Evolutionary conservation across 23 tunicate species (phyloP), one percentile per base, ranked within the genome.

Genomic region (Halocynthia roretzi): DNA sequence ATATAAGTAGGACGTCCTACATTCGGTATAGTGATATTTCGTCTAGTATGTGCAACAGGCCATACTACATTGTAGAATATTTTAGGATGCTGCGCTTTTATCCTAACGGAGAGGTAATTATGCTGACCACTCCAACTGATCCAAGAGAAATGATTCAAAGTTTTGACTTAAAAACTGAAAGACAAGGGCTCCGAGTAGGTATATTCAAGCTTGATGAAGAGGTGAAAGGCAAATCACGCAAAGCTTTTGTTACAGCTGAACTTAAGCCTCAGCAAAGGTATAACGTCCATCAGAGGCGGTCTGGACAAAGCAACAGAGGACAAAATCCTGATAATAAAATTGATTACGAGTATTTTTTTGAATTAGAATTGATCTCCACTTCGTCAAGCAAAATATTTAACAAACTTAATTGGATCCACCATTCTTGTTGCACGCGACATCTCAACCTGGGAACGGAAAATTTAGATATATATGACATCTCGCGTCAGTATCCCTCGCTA

Each of bases 111-210:
- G 78, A 74, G 23, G 67, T 74, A 8, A 52, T 74, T 22, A 74
- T 74, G 78, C 64, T 74, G 4, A 74, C 78, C 6, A 74, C 78
- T 0, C 78, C 78, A 55, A 40, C 6, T 2, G 78, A 74, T 8
- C 78, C 78, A 74, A 74, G 78, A 74, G 63, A 74, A 52, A 64
- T 74, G 12, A 63, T 74, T 10, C 78, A 74, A 14, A 54, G 5
- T 8, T n/a, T 74, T n/a, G 78, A 74, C 15, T 0, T 15, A 22
- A 74, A 71, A 74, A 74, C 54, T 31, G 56, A 55, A 74, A 74
- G 18, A 53, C 78, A 74, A 53, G 78, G 58, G 19, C 19, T 74
- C 19, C 18, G 54, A 31, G 20, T 53, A 53, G 78, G 78, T 53
- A 74, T 40, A 17, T 74, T 53, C 56, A 31, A 14, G 54, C 0